Evolutionary conservation across 1,140 invertebrate species (phyloP), one percentile per base, ranked within the genome.

Genomic region (Ceratosolen solmsi): DNA sequence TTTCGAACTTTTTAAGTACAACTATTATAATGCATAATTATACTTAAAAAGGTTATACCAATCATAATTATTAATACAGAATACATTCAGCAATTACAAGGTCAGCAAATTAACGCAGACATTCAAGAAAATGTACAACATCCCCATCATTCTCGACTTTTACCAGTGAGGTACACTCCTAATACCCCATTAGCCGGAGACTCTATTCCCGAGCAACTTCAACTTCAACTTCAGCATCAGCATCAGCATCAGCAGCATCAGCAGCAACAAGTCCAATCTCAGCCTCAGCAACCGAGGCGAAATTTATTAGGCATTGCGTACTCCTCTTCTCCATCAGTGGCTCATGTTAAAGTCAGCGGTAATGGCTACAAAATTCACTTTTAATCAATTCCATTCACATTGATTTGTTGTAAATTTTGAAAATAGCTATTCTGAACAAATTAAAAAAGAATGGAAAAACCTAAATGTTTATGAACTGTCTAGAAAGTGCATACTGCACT

Each of bases 341-440:
- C 89, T 25, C 87, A 85, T 27, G 88, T 90, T 7, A 90, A 90
- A 82, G 84, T 88, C 15, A 85, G 72, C 4, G 88, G 88, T 33
- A 88, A 89, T 65, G 89, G 88, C 15, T 90, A 88, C 72, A 89
- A 89, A 70, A 87, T 88, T 60, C 74, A 89, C 65, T 90, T 89
- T 79, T 89, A 80, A 88, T 20, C 2, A 56, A 11, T 33, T 63
- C 17, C 0, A 25, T 25, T 30, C 1, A 25, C 25, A n/a, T n/a
- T n/a, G n/a, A n/a, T n/a, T n/a, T n/a, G n/a, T n/a, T n/a, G n/a
- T n/a, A n/a, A n/a, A n/a, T n/a, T n/a, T n/a, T n/a, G n/a, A n/a
- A n/a, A n/a, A n/a, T n/a, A n/a, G n/a, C n/a, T n/a, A n/a, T n/a
- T n/a, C n/a, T n/a, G n/a, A n/a, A n/a, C n/a, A n/a, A n/a, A n/a